Evolutionary conservation across 2,113 vertebrate genomes (phyloP), one percentile per base, ranked within the genome.

Genomic region (Cephalopholis sonnerati): DNA sequence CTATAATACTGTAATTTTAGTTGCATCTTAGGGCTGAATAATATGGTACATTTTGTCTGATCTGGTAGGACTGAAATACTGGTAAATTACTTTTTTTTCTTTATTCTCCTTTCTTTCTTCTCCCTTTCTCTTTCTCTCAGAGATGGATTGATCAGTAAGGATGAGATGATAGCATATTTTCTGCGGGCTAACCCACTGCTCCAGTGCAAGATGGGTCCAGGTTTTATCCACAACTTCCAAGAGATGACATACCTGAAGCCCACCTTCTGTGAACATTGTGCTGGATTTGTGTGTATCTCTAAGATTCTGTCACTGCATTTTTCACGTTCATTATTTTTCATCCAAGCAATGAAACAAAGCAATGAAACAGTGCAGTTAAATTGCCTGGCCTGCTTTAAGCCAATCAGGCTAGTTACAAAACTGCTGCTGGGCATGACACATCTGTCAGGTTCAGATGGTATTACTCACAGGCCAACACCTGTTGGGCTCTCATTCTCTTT

Each of bases 91-190:
- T 7, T 53, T 17, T 77, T 48, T 65, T 22, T 53, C 8, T 24
- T 51, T n/a, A 54, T 18, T 0, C 3, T 29, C 0, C 7, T 62
- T 17, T 5, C 2, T 27, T 32, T 29, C 2, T 13, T 41, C 17
- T 55, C 17, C 44, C 8, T 41, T 10, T 29, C 53, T 83, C 18
- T 51, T 22, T 25, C 41, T 62, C 25, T 67, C 92, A 99, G 98
- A 92, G 98, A 99, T 83, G 98, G 98, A 8, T 92, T 97, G 64
- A 99, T 99, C 91, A 99, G 98, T 93, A 99, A 99, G 93, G 98
- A 98, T 78, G 98, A 99, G 94, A 99, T 99, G 98, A 98, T 98
- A 90, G 97, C 98, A 7, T 99, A 99, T 90, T 99, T 99, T 92
- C 95, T 99, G 62, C 96, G 98, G 80, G 98, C 98, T 13, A 99